A percentile compares a stretch with the other conserved stretches of the same genome.
Conservation (phyloP, 2,797 vertebrate species). For the Sebastes iracundus region DNA sequence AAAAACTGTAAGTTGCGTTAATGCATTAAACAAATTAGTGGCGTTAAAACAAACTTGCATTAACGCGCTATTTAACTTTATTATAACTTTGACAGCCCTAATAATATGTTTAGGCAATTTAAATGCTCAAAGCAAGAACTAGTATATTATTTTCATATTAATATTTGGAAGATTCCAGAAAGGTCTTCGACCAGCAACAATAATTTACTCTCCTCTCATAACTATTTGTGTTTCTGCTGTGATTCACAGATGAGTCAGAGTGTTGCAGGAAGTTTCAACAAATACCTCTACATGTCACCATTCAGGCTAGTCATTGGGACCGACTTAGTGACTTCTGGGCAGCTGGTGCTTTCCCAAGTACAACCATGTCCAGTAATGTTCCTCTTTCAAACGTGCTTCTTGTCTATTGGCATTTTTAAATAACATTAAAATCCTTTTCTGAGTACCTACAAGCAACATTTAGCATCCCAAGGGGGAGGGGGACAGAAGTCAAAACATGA, state of each 20-base stretch:
- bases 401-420: conserved; percentile 6
- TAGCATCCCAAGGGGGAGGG: background rate
- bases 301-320: background rate
- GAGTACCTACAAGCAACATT: background rate
- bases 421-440: background rate
- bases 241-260: conserved; percentile 8
- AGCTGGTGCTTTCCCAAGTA: conserved; percentile 2
- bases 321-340: background rate
- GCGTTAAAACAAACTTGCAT: too few species aligned
- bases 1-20: too few species aligned
- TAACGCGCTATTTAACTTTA: too few species aligned
- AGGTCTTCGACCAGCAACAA: background rate
- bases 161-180: background rate
- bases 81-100: too few species aligned
- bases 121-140: background rate
- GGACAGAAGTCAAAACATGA: conserved; percentile 34
- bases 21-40: too few species aligned
- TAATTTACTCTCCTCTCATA: background rate
- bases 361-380: background rate
- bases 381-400: conserved; percentile 1
- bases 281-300: background rate
- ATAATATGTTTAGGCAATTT: background rate
- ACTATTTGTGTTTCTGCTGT: conserved; percentile 17
- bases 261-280: background rate
- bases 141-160: background rate